These are phyloP conservation scores for Megalops cyprinoides DNA, from an alignment of 2,797 vertebrate genomes.

Conservation along the genomic window DNA sequence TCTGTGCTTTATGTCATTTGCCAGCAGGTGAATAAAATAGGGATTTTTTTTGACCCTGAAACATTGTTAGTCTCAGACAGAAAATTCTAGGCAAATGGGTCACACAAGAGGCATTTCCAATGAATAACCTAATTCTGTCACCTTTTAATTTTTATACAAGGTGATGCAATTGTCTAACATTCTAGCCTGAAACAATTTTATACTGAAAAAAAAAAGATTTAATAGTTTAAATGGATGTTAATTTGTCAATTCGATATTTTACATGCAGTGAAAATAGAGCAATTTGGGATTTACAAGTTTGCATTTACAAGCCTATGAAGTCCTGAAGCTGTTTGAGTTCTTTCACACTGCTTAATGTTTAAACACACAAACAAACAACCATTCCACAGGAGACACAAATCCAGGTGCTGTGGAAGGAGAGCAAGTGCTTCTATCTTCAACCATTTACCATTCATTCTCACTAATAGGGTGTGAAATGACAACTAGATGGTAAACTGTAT, in stretches of 20 bases:
- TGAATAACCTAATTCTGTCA: slow-evolving; percentile 50
- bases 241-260: not conserved
- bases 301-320: too few species aligned
- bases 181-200: slow-evolving; percentile 30
- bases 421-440: not conserved
- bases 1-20: not conserved
- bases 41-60: not conserved
- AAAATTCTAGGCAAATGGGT: slow-evolving; percentile 51
- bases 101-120: slow-evolving; percentile 30
- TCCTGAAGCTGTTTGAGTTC: not conserved
- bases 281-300: too few species aligned
- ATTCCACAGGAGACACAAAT: not conserved
- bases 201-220: too few species aligned
- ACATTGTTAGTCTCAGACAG: not conserved
- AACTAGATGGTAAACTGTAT: not conserved
- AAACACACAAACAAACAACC: not conserved
- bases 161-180: slow-evolving; percentile 39
- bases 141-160: slow-evolving; percentile 41
- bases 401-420: not conserved
- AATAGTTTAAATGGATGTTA: too few species aligned
- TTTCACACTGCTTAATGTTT: not conserved
- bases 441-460: not conserved
- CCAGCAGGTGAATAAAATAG: not conserved
- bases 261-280: not conserved
- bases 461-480: not conserved